Evolutionary conservation across 53 echinoderm and acorn worm species (phyloP), one percentile per base, ranked within the genome.

Genomic region (Crossaster papposus): DNA sequence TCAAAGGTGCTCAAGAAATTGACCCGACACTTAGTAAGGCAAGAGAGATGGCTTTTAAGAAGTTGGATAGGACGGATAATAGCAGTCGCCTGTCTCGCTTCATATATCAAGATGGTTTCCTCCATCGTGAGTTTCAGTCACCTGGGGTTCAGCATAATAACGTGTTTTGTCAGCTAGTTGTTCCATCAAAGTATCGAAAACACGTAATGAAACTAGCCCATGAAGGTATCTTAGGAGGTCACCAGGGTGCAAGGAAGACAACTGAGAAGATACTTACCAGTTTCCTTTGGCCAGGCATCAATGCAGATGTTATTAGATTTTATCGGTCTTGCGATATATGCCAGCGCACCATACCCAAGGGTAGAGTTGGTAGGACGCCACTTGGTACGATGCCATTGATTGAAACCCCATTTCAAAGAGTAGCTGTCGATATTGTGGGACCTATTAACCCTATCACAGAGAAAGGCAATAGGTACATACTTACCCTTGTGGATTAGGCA

Each of bases 311-410:
- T 18, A 77, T 52, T 9, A 71, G 86, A 11, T 90, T 72, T 29
- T 88, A 75, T 38, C 88, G 79, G 28, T 93, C 73, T 6, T 93
- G 93, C 79, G 85, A 93, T 44, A 74, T 92, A 50, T 93, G 93
- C 54, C 90, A 93, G 55, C 80, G 87, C 26, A 93, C 80, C 15
- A 64, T 90, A 3, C 87, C 85, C 4, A 93, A 88, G 87, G 88
- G 88, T 0, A 72, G 77, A 32, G 65, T 85, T 20, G 73, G 72
- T 2, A 90, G 64, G 52, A 87, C 90, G n/a, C 90, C 88, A 17
- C 38, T 90, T 30, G 93, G 90, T 14, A 54, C 64, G 35, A 78
- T 80, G 64, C 89, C 93, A 18, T n/a, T 90, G 22, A 90, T 81
- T 28, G 88, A 86, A 20, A 80, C 62, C 4, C 87, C 87, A 14